These are phyloP conservation scores for Shinisaurus crocodilurus DNA, from an alignment of 2,113 vertebrate genomes.

Conservation along the genomic window DNA sequence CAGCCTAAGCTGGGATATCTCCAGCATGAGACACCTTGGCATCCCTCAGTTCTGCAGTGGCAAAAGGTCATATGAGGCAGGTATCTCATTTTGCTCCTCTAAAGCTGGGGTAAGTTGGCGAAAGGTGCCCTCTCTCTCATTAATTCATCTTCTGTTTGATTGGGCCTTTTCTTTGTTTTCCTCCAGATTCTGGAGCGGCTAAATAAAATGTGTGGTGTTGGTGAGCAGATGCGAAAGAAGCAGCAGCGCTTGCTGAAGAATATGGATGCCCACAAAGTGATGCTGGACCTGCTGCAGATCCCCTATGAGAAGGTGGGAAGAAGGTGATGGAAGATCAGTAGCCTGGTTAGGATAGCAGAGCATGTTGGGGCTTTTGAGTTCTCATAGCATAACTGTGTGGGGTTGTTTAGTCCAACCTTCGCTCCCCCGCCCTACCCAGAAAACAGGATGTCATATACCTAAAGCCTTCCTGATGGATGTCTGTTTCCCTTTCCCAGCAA, in stretches of 20 bases:
- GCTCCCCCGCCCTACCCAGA: background rate
- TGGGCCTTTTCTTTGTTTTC: background rate
- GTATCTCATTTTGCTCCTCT: background rate
- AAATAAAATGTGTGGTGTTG: conserved; percentile 94
- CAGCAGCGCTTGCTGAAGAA: conserved; percentile 96
- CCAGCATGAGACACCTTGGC: background rate
- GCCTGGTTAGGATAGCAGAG: background rate
- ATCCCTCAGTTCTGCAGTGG: background rate
- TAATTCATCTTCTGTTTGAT: background rate
- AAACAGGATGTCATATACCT: background rate
- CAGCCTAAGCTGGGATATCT: background rate
- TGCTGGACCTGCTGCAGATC: conserved; percentile 97
- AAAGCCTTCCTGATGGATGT: background rate
- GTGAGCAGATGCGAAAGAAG: conserved; percentile 93
- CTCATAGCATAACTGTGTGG: background rate
- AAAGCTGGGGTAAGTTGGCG: conserved; percentile 64
- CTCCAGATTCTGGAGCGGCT: conserved; percentile 91
- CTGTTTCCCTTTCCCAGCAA: background rate
- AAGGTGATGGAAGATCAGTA: fast-evolving
- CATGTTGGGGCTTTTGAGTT: background rate
- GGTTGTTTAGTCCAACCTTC: background rate
- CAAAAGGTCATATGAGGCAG: background rate
- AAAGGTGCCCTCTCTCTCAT: background rate
- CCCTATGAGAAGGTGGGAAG: conserved; percentile 92
- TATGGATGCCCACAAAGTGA: conserved; percentile 98